Conservation (phyloP, 2,888 invertebrate species). For the Xylophagus ater region DNA sequence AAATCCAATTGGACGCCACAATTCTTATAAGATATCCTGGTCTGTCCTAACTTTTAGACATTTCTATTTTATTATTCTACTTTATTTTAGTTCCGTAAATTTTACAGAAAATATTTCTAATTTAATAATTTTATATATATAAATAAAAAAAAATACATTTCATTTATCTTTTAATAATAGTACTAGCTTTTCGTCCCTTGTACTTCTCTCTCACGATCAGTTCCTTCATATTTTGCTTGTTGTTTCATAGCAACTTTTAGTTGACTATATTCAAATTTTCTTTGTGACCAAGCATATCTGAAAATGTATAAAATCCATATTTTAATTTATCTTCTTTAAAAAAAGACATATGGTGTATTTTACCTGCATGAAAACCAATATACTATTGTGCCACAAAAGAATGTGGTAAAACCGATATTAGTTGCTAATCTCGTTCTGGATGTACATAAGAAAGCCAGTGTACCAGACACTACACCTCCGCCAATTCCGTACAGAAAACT, state of each 20-base stretch:
- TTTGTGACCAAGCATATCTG: conserved; percentile 55
- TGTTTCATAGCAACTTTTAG: conserved; percentile 51
- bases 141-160: no score
- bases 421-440: conserved; percentile 53
- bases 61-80: no score
- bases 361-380: conserved; percentile 57
- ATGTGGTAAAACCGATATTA: conserved; percentile 55
- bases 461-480: conserved; percentile 55
- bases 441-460: conserved; percentile 60
- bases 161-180: no score
- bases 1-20: no score
- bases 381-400: conserved; percentile 49
- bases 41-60: no score
- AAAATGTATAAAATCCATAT: conserved; percentile 7
- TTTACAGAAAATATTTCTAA: no score
- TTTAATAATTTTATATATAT: no score
- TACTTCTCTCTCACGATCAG: conserved; percentile 39
- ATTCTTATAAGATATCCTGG: no score
- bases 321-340: not conserved
- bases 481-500: conserved; percentile 64
- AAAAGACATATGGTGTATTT: not conserved
- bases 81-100: no score
- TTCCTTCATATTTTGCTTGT: conserved; percentile 53
- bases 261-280: conserved; percentile 52
- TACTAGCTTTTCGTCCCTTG: no score